Conservation (phyloP, 2,797 vertebrate genomes). For the Pangasius mekongensis region DNA sequence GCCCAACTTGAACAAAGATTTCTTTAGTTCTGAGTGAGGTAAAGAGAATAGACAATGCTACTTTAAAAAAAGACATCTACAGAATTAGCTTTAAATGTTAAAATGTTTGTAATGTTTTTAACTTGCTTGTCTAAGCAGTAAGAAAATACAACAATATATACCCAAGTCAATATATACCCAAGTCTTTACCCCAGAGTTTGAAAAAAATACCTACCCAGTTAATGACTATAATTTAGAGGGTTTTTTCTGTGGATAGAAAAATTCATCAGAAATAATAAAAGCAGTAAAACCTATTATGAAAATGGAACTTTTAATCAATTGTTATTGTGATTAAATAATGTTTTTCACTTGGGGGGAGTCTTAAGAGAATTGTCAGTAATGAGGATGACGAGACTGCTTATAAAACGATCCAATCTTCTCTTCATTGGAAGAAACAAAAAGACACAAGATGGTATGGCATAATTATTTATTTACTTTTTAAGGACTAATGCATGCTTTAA, state of each 20-base stretch:
- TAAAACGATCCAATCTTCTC: not conserved
- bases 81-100: not conserved
- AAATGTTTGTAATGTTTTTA: not conserved
- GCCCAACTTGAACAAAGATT: not conserved
- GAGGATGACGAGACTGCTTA: not conserved
- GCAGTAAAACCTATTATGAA: not conserved
- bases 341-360: not conserved
- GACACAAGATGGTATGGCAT: not conserved
- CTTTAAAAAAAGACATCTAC: not conserved
- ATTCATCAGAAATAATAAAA: not conserved
- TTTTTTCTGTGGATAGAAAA: not conserved
- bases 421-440: not conserved
- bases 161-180: too few relatives aligned
- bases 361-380: constrained; percentile 7
- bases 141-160: not conserved
- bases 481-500: not conserved
- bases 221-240: not conserved
- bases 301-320: not conserved
- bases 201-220: not conserved
- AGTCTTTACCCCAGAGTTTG: not conserved
- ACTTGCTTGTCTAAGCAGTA: not conserved
- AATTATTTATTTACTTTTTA: not conserved
- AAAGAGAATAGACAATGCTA: not conserved
- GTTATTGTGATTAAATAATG: not conserved
- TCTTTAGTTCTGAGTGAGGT: not conserved